Evolutionary conservation across 2,888 invertebrate genomes (phyloP), one percentile per base, ranked within the genome.

Genomic region (Orchesellides sinensis): DNA sequence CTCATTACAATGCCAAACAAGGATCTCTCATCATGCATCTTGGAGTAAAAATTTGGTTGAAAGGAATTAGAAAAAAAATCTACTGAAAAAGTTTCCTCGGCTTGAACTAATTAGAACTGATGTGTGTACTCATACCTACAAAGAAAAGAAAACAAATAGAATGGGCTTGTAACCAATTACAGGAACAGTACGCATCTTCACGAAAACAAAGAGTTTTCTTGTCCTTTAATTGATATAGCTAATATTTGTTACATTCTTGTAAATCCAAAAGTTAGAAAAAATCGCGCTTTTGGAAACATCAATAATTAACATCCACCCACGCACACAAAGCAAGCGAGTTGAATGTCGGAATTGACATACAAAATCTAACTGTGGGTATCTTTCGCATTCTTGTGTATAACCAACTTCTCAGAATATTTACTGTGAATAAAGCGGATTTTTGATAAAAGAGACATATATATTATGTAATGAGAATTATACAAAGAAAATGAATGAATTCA

Each of bases 1-100:
- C 61, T 61, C 61, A 32, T 61, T 73, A 73, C 70, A n/a, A 49
- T 19, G 35, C 29, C 45, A 73, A 19, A 45, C 65, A 45, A 23
- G 25, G n/a, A 56, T 8, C 14, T 56, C 25, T 56, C 32, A 10
- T 17, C 17, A 27, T 32, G 32, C 1, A 10, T 27, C n/a, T 0
- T 17, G 6, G 19, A n/a, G n/a, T n/a, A 1, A 2, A 54, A 54
- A 70, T 54, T 21, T 23, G 25, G 25, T n/a, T 12, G 27, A 23
- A 32, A 10, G 40, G 35, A 56, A 70, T 56, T 19, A 32, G 12
- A 70, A 40, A 56, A 70, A n/a, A n/a, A n/a, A n/a, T n/a, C n/a
- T n/a, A 40, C 52, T 70, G 70, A 45, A 54, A 56, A n/a, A n/a
- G n/a, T 52, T 70, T 40, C 40, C 56, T 56, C 70, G 40, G 40